Percentiles rank a stretch among this genome's conserved stretches.
Conservation (phyloP, 2,888 invertebrate genomes). For the Leptinotarsa tumamoca region DNA sequence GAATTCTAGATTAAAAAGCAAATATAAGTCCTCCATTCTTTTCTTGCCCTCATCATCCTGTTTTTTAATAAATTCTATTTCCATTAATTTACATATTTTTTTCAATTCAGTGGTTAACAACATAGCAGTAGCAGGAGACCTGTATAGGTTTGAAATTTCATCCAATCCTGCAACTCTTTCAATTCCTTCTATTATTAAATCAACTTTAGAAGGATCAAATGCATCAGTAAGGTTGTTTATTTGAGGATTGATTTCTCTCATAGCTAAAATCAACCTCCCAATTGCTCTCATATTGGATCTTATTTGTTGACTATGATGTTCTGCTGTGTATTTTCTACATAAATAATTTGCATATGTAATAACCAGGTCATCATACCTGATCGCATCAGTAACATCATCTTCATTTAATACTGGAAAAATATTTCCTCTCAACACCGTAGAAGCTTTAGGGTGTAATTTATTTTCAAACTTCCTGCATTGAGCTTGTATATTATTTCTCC, state of each 20-base stretch:
- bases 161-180: constrained; percentile 26
- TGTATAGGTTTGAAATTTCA: constrained; percentile 21
- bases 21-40: constrained; percentile 28
- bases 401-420: constrained; percentile 31
- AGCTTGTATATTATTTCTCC: constrained; percentile 28
- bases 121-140: constrained; percentile 32
- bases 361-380: constrained; percentile 26
- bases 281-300: constrained; percentile 32
- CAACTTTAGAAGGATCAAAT: constrained; percentile 13
- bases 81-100: constrained; percentile 25
- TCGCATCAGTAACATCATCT: constrained; percentile 27
- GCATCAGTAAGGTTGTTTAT: constrained; percentile 25
- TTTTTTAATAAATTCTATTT: constrained; percentile 27
- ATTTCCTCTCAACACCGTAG: background rate
- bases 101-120: constrained; percentile 31
- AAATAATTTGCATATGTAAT: constrained; percentile 31
- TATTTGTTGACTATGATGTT: constrained; percentile 29
- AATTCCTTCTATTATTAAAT: constrained; percentile 25
- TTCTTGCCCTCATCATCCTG: constrained; percentile 14
- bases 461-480: constrained; percentile 25
- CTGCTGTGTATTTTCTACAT: constrained; percentile 31
- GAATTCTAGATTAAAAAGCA: constrained; percentile 31
- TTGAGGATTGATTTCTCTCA: constrained; percentile 30
- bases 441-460: constrained; percentile 26
- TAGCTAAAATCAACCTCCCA: constrained; percentile 22